Evolutionary conservation across 2,888 invertebrate genomes (phyloP).

Genomic region (Mycalesis mineus): DNA sequence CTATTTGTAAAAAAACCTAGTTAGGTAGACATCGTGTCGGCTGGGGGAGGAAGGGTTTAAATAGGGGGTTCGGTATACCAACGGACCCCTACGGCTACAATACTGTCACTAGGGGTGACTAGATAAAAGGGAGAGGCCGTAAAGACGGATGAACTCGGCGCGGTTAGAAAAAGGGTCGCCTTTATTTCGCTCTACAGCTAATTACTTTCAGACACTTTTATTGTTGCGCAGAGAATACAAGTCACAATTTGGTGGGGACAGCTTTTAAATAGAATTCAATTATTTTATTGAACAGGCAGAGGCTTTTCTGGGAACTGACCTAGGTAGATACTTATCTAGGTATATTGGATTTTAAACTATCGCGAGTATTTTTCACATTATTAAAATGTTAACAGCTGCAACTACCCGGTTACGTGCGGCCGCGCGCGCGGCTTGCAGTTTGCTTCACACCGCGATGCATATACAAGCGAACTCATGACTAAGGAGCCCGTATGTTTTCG

Average conservation of each 20-base stretch:
- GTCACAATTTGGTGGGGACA: neutral
- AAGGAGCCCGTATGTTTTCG: no score
- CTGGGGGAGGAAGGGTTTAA: neutral
- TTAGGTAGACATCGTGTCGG: neutral
- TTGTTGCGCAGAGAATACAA: conserved; percentile 9
- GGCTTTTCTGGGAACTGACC: no score
- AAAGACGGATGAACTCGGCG: conserved; percentile 11
- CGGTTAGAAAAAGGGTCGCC: conserved; percentile 14
- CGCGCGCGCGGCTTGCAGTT: no score
- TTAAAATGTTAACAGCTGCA: no score
- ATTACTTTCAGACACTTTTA: conserved; percentile 17
- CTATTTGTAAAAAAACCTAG: neutral
- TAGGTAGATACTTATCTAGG: neutral
- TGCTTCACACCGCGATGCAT: no score
- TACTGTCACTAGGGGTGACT: conserved; percentile 17
- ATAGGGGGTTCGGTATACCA: neutral
- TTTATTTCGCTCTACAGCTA: conserved; percentile 13
- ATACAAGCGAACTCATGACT: no score
- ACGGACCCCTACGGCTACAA: conserved; percentile 9
- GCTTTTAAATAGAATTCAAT: neutral
- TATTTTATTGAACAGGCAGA: no score
- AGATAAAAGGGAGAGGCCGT: conserved; percentile 12
- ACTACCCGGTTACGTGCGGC: no score
- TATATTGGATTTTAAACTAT: no score
- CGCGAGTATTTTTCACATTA: no score